phyloP scores from a whole-genome alignment of 2,888 invertebrate species.

The Agonopterix heracliana region DNA sequence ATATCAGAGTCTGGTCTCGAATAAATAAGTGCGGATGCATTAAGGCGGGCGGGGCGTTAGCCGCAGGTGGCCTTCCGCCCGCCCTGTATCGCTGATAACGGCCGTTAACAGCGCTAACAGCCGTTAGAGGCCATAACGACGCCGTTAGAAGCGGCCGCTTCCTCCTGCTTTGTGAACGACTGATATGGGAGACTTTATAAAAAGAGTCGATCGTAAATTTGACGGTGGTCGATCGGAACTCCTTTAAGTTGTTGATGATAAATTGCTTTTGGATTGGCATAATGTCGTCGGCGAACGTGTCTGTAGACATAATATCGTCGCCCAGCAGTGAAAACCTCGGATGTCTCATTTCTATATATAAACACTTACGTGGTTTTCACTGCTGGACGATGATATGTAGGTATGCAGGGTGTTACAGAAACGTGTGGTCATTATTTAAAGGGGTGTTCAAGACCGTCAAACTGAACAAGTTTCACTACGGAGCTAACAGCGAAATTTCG shows the following conservation, averaged over 20 bases:
- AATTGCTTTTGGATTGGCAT: too few species aligned
- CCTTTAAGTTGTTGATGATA: conserved; percentile 15
- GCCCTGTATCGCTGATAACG: conserved; percentile 59
- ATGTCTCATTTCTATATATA: too few species aligned
- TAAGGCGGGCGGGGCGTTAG: conserved; percentile 61
- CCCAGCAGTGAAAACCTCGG: too few species aligned
- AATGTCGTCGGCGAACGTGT: too few species aligned
- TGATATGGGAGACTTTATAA: conserved; percentile 26
- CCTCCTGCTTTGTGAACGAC: conserved; percentile 52
- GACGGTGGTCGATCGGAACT: conserved; percentile 28
- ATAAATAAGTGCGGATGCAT: conserved; percentile 74
- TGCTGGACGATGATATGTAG: too few species aligned
- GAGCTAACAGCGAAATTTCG: too few species aligned
- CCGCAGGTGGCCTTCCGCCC: conserved; percentile 64
- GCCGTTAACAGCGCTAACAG: conserved; percentile 30
- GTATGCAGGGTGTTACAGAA: too few species aligned
- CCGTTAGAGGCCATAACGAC: conserved; percentile 65
- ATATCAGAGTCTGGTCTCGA: conserved; percentile 49
- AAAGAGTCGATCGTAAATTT: conserved; percentile 40
- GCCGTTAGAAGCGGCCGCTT: conserved; percentile 68
- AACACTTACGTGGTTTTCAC: too few species aligned
- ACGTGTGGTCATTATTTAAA: too few species aligned
- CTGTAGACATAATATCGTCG: too few species aligned
- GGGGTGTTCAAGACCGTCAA: too few species aligned
- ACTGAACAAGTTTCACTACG: too few species aligned